Evolutionary conservation across 2,888 invertebrate genomes (phyloP), one percentile per base, ranked within the genome.

Genomic region (Aphelenchoides bicaudatus): DNA sequence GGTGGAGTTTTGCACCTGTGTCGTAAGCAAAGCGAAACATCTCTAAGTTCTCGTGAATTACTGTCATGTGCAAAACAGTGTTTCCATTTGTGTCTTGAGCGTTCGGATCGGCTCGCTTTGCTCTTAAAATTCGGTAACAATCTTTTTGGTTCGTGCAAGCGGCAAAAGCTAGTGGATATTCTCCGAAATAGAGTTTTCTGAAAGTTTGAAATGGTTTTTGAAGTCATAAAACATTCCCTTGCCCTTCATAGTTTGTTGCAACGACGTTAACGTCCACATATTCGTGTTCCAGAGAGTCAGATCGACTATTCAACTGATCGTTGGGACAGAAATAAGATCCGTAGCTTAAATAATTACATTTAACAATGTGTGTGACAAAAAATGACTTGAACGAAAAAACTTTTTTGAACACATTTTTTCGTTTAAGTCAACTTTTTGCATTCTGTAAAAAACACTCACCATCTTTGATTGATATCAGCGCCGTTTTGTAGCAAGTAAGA

Each of bases 251-350:
- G 30, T 64, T 52, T 5, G 67, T 67, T 31, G 56, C 56, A 16
- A 54, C 31, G 28, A 46, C 55, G 43, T 27, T 30, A 43, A 71
- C 23, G 25, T 67, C 67, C 27, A 67, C 67, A 43, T 71, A 67
- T 81, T 96, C 94, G 75, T 93, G 90, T 62, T 92, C 91, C 13
- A 88, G 81, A 0, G 87, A 88, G 80, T 94, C 93, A 3, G 74
- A 72, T 16, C 93, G 84, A 0, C 90, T 89, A 0, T 87, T 86
- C 80, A 94, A 94, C 81, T 96, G 94, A 80, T 98, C 96, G 79
- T 96, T 94, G 0, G 94, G 91, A 61, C 89, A 89, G 89, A 98
- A 96, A 80, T 96, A 96, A 78, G 90, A 89, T 0, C 96, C 96
- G 65, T 80, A 82, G 58, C n/a, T n/a, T n/a, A n/a, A n/a, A n/a